These are phyloP conservation scores for Napeogenes inachia DNA, from an alignment of 2,888 invertebrate species.

Conservation along the genomic window DNA sequence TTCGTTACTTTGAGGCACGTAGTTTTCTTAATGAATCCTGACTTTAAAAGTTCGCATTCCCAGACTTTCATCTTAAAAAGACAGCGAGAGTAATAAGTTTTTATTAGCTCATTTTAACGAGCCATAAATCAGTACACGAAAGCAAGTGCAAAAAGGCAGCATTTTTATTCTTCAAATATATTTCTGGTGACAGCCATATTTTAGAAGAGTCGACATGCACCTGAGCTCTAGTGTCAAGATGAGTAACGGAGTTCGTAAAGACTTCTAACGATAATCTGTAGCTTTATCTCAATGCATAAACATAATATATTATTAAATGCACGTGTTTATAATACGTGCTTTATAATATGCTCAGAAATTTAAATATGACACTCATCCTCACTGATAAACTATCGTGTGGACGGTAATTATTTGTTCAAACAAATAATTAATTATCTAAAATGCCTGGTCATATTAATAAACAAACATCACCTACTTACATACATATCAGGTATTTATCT, in stretches of 20 bases:
- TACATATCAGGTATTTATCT: too few relatives aligned
- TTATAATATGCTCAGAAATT: not conserved
- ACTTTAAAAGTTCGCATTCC: slow-evolving; percentile 21
- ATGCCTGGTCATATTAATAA: too few relatives aligned
- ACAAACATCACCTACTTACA: too few relatives aligned
- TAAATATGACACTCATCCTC: too few relatives aligned
- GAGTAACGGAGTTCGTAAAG: slow-evolving; percentile 14
- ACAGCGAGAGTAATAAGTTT: slow-evolving; percentile 47
- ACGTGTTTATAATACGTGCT: not conserved
- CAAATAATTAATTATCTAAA: too few relatives aligned
- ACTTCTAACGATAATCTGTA: slow-evolving; percentile 10
- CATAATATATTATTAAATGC: not conserved
- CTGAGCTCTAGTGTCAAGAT: slow-evolving; percentile 43
- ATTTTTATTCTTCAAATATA: slow-evolving; percentile 64
- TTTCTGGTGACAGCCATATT: slow-evolving; percentile 40
- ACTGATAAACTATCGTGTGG: too few relatives aligned
- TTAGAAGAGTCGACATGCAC: slow-evolving; percentile 31
- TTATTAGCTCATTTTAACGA: slow-evolving; percentile 59
- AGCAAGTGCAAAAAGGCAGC: slow-evolving; percentile 53
- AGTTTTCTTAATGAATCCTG: slow-evolving; percentile 19
- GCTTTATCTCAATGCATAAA: not conserved
- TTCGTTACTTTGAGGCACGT: slow-evolving; percentile 17
- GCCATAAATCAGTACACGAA: slow-evolving; percentile 64
- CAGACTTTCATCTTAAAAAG: slow-evolving; percentile 29
- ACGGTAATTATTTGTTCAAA: too few relatives aligned